Conservation (phyloP, 2,113 vertebrate species). For the Cebus imitator region DNA sequence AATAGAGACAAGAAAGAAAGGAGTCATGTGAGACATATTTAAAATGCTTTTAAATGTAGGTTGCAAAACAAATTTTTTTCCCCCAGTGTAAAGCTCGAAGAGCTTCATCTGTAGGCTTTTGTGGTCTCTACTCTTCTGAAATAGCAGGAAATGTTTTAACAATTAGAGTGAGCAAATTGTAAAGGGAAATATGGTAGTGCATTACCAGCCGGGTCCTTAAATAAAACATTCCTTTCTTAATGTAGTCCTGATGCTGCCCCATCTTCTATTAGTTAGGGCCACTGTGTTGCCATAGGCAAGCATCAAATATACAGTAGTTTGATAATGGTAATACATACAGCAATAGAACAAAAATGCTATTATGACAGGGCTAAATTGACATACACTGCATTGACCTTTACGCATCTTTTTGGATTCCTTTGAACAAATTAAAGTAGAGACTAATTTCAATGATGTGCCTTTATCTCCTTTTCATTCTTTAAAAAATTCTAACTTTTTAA, state of each 20-base stretch:
- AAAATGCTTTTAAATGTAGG: neutral
- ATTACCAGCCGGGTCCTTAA: conserved; percentile 76
- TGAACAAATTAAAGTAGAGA: conserved; percentile 65
- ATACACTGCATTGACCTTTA: conserved; percentile 65
- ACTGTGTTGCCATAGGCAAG: conserved; percentile 75
- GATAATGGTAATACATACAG: conserved; percentile 66
- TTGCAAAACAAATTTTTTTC: neutral
- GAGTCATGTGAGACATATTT: neutral
- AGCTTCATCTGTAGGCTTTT: conserved; percentile 57
- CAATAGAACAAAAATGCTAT: conserved; percentile 61
- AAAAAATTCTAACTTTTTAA: conserved; percentile 43
- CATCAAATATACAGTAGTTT: conserved; percentile 74
- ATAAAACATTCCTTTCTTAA: conserved; percentile 84
- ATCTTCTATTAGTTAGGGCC: conserved; percentile 66
- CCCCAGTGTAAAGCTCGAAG: neutral
- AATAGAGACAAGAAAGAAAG: neutral
- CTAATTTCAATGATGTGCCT: conserved; percentile 26
- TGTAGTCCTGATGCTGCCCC: conserved; percentile 73
- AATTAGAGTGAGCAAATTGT: conserved; percentile 82
- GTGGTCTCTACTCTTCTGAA: conserved; percentile 69
- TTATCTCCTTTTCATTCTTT: conserved; percentile 33
- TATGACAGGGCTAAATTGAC: conserved; percentile 54
- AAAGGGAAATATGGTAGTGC: conserved; percentile 79
- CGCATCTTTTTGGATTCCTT: conserved; percentile 55
- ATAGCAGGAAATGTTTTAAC: conserved; percentile 79